A percentile compares a stretch with the other conserved stretches of the same genome.
Evolutionary conservation across 2,113 vertebrate genomes (phyloP).

Genomic region (Zapornia atra): DNA sequence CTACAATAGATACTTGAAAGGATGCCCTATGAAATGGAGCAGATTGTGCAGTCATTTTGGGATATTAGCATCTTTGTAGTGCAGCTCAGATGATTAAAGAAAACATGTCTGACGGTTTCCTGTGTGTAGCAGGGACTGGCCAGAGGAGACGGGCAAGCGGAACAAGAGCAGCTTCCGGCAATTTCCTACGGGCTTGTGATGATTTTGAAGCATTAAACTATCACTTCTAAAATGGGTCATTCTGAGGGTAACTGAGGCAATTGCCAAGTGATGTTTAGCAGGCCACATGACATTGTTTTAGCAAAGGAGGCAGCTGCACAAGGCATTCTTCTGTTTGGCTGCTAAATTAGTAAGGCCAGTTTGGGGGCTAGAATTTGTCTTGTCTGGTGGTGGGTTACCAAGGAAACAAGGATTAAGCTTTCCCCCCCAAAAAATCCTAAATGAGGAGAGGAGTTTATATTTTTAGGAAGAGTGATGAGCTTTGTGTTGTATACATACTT

Average conservation of each 20-base stretch:
- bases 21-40: neutral
- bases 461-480: neutral
- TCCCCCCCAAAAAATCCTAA: neutral
- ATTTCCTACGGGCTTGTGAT: neutral
- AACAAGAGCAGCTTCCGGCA: neutral
- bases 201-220: neutral
- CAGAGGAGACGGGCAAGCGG: neutral
- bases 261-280: neutral
- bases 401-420: slow-evolving; percentile 1
- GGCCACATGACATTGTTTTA: neutral
- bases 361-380: neutral
- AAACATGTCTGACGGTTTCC: neutral
- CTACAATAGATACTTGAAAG: neutral
- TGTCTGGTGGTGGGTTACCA: neutral
- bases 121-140: neutral
- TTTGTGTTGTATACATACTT: neutral
- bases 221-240: neutral
- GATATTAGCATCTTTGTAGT: neutral
- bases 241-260: neutral
- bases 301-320: neutral
- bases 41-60: neutral
- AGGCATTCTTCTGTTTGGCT: neutral
- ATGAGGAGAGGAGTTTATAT: neutral
- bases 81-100: neutral
- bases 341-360: neutral